Base-by-base conservation (phyloP, 2,113 vertebrate species). In the Vulpes vulpes region DNA sequence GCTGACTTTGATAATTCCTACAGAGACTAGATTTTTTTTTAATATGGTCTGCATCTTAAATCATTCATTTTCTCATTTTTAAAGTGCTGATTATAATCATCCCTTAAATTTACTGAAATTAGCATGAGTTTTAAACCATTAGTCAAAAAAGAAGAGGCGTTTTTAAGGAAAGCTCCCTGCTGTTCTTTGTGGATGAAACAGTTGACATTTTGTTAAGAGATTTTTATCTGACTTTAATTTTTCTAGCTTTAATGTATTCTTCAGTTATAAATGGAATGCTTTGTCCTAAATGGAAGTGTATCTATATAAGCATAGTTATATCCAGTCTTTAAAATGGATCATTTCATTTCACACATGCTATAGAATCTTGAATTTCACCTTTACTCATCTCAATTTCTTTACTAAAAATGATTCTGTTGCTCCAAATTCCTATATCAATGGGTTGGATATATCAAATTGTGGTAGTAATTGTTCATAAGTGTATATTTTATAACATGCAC, bases 31-130 rank as follows among this genome's bases (percentile, higher is more conserved):
- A 57, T 94, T 59, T 94, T 82, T 95, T 96, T 97, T 7, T 38
- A 38, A 88, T 96, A 97, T 3, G 65, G 95, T 91, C 65, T 95
- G 49, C 67, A 93, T 97, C 81, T 97, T 97, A 98, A 98, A 98
- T 96, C 79, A 97, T 95, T 86, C 79, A 89, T 98, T 98, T 98
- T 94, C 96, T 98, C 92, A 96, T 97, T 98, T 98, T 97, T 97
- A 97, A 95, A 97, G 60, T 97, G 88, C 98, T 97, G 90, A 97
- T 92, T 97, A 91, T 98, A 97, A 96, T 95, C 71, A 96, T 97
- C 59, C 30, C 89, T 97, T 89, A 84, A 82, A 97, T 97, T 98
- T 97, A 82, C 60, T 96, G 74, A 97, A 98, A 98, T 96, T 97
- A 95, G 96, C 96, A 96, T 9, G 84, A 69, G 69, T 91, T 98